Evolutionary conservation across 2,797 vertebrate genomes (phyloP).

Genomic region (Syngnathus acus): DNA sequence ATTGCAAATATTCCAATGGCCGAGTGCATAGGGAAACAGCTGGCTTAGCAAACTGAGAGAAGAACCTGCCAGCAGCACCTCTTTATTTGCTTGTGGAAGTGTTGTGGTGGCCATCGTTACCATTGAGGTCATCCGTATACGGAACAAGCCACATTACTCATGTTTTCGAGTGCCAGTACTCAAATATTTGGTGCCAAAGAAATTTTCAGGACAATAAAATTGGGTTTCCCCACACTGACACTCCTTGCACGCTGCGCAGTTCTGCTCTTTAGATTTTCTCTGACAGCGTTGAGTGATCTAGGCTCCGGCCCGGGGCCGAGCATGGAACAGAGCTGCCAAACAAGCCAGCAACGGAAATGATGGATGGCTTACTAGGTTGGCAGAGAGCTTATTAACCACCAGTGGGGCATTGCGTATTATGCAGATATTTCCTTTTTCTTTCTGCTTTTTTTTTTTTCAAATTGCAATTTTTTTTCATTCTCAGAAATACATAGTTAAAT

Average conservation of each 20-base stretch:
- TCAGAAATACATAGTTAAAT: not conserved
- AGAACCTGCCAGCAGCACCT: conserved; percentile 22
- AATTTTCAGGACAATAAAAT: not conserved
- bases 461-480: not conserved
- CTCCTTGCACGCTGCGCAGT: not conserved
- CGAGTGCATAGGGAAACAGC: conserved; percentile 37
- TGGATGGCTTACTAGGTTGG: conserved; percentile 34
- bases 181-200: not conserved
- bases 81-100: conserved; percentile 26
- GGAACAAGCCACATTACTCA: conserved; percentile 7
- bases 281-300: not conserved
- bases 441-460: not conserved
- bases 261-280: not conserved
- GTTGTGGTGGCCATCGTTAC: not conserved
- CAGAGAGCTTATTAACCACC: conserved; percentile 39
- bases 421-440: not conserved
- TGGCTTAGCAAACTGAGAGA: conserved; percentile 42
- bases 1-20: conserved; percentile 35
- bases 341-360: conserved; percentile 36
- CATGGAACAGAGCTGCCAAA: conserved; percentile 31
- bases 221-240: not conserved
- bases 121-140: not conserved
- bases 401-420: conserved; percentile 35
- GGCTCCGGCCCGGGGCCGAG: not conserved
- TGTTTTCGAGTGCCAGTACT: not conserved